These are phyloP conservation scores for Dendrocincla fuliginosa DNA, from an alignment of 2,797 vertebrate genomes.

Conservation along the genomic window DNA sequence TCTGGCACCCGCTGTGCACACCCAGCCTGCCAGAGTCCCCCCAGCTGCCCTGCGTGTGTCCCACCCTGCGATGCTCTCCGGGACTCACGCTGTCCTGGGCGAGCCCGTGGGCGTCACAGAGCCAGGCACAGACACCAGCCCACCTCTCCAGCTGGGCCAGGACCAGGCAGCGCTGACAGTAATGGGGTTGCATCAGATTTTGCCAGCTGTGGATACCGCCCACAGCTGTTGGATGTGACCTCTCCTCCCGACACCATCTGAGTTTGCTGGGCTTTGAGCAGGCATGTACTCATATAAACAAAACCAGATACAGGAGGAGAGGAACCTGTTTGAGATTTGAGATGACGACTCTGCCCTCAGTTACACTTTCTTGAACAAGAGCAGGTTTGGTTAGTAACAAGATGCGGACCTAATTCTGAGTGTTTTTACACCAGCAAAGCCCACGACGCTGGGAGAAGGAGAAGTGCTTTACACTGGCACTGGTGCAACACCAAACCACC, in stretches of 20 bases:
- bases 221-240: neutral
- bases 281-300: neutral
- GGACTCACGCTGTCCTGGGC: rapidly evolving
- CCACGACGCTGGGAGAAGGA: neutral
- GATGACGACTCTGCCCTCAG: constrained; percentile 25
- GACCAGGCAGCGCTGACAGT: rapidly evolving
- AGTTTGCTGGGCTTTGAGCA: neutral
- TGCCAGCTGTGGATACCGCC: neutral
- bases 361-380: constrained; percentile 14
- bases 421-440: constrained; percentile 46
- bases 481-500: neutral
- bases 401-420: constrained; percentile 13
- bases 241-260: neutral
- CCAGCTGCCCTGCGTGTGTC: rapidly evolving
- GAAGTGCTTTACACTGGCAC: constrained; percentile 32
- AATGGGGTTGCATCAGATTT: neutral
- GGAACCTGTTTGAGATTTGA: constrained; percentile 24
- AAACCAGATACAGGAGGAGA: neutral
- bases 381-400: constrained; percentile 13
- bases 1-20: rapidly evolving
- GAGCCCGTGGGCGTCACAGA: rapidly evolving
- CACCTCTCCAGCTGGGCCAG: neutral
- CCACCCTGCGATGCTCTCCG: rapidly evolving
- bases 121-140: neutral
- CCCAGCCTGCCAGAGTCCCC: rapidly evolving